Conservation (phyloP, 2,888 invertebrate genomes). For the Smittia sp. region DNA sequence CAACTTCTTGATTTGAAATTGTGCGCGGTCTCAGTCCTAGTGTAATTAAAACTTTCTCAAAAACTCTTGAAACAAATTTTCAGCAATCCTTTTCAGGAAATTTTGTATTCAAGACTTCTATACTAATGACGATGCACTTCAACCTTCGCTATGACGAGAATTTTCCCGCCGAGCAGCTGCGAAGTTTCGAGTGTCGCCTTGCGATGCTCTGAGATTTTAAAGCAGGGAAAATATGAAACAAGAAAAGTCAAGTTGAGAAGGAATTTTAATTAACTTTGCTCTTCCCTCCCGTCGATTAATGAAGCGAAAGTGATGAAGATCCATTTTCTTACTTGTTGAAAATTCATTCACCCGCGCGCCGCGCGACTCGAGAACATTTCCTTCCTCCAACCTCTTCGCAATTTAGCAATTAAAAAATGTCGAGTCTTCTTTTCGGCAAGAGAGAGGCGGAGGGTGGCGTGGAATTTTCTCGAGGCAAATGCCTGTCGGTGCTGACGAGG, state of each 20-base stretch:
- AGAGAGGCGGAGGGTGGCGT: not conserved
- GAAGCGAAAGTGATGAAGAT: constrained; percentile 40
- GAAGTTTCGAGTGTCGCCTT: not conserved
- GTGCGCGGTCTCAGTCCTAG: too few species aligned
- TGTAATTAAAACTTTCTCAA: too few species aligned
- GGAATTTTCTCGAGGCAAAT: not conserved
- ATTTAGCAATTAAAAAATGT: constrained; percentile 40
- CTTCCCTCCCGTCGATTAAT: constrained; percentile 32
- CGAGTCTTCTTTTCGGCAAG: not conserved
- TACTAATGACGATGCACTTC: too few species aligned
- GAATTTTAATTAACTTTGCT: constrained; percentile 39
- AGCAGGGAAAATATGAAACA: not conserved
- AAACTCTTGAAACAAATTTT: not conserved
- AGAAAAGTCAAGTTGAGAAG: constrained; percentile 14
- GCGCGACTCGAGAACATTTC: constrained; percentile 12
- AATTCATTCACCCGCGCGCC: constrained; percentile 33
- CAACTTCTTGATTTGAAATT: too few species aligned
- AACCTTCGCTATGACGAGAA: not conserved
- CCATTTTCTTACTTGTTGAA: constrained; percentile 40
- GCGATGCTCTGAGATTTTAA: not conserved
- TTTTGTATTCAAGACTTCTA: too few species aligned
- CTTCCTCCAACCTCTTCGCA: constrained; percentile 15
- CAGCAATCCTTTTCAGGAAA: not conserved
- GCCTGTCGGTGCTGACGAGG: constrained; percentile 17
- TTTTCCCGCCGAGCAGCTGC: not conserved